Conservation (phyloP, 2,113 vertebrate species). For the Spea multiplicata region DNA sequence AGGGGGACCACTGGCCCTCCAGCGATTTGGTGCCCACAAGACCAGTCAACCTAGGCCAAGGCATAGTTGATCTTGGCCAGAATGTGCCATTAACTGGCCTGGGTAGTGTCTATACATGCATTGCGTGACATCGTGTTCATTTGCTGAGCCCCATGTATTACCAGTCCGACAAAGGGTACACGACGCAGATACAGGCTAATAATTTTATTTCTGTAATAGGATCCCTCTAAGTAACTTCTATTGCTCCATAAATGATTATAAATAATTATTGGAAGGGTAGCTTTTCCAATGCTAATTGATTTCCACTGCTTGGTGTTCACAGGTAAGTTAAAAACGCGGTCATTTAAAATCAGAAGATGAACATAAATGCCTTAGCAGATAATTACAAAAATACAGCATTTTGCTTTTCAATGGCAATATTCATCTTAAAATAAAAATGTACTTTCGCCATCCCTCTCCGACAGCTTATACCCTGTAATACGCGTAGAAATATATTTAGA, state of each 20-base stretch:
- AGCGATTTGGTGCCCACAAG: too few relatives aligned
- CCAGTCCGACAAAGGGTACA: too few relatives aligned
- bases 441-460: conserved; percentile 20
- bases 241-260: conserved; percentile 4
- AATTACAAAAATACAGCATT: conserved; percentile 23
- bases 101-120: too few relatives aligned
- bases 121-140: too few relatives aligned
- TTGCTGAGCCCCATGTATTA: too few relatives aligned
- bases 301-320: conserved; percentile 8
- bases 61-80: too few relatives aligned
- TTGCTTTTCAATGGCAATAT: conserved; percentile 9
- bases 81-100: too few relatives aligned
- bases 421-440: conserved; percentile 31
- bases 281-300: conserved; percentile 22
- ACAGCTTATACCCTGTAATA: conserved; percentile 26
- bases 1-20: too few relatives aligned
- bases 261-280: conserved; percentile 1
- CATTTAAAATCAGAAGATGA: conserved; percentile 18
- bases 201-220: too few relatives aligned
- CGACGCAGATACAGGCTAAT: too few relatives aligned
- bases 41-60: too few relatives aligned
- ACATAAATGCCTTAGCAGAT: conserved; percentile 25
- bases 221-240: not conserved
- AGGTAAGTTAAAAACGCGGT: conserved; percentile 27
- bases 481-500: conserved; percentile 33